Evolutionary conservation across 2,888 invertebrate genomes (phyloP), one percentile per base, ranked within the genome.

Genomic region (Pachymerium ferrugineum): DNA sequence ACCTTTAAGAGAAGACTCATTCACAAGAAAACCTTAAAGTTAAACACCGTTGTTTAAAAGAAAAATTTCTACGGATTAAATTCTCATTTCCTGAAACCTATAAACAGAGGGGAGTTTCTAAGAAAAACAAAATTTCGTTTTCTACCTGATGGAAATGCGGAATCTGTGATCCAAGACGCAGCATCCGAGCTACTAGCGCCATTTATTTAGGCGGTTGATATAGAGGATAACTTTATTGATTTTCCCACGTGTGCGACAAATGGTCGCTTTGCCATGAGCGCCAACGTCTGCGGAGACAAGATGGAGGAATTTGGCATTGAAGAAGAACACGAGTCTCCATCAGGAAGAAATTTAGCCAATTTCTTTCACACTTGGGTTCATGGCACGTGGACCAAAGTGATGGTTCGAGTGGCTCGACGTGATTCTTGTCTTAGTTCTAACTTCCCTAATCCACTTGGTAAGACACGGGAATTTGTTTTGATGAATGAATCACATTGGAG

Each of bases 281-380:
- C 25, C 29, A 28, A 22, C 22, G 29, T n/a, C 29, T 22, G 25
- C 68, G 30, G 30, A 68, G 68, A 68, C 31, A 70, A 70, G 35
- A 35, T 70, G 35, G 70, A 70, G 31, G 70, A 70, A 70, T 70
- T 70, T 33, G 28, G 31, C 33, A 33, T 70, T 12, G 70, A 70
- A 70, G 70, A 70, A 70, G 47, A 47, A 47, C 47, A 47, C 47
- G 70, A 70, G 35, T 25, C 22, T 35, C 16, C 35, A 19, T 22
- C 31, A 31, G 33, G 70, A 30, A 35, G 22, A 30, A 30, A 70
- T 33, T 33, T 30, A n/a, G 16, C 70, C 5, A n/a, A 35, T 33
- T 70, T 25, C 22, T 35, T 70, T 16, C 35, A 30, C 12, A 19
- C 31, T 29, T 70, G 70, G 70, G 70, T 35, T n/a, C 70, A 70